Conservation (phyloP, 2,797 vertebrate genomes). For the Cottoperca gobio region DNA sequence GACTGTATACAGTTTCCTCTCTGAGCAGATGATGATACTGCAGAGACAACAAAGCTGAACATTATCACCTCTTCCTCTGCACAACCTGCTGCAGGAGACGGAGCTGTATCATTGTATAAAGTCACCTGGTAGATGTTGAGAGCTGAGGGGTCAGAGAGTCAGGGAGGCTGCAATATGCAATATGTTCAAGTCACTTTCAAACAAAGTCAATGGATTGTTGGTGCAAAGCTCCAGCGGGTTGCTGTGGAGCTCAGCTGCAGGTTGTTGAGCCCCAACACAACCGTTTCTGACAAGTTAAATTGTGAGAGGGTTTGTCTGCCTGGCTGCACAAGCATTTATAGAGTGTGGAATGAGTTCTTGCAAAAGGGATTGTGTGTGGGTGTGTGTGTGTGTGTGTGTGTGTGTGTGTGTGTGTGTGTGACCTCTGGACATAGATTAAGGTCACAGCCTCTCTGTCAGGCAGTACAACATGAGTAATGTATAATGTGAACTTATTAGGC, state of each 20-base stretch:
- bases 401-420: constrained; percentile 42
- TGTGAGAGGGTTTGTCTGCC: constrained; percentile 68
- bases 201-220: constrained; percentile 45
- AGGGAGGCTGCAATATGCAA: constrained; percentile 59
- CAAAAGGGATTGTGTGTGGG: constrained; percentile 10
- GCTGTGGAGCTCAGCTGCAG: constrained; percentile 54
- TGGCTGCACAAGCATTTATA: constrained; percentile 64
- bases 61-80: not conserved
- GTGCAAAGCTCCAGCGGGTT: constrained; percentile 52
- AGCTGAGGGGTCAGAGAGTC: constrained; percentile 13
- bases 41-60: constrained; percentile 25
- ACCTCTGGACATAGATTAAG: constrained; percentile 74
- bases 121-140: too few species aligned
- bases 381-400: not conserved
- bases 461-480: constrained; percentile 71
- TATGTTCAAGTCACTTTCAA: constrained; percentile 49
- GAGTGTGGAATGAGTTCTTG: constrained; percentile 67
- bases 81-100: constrained; percentile 3
- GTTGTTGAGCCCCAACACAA: constrained; percentile 66
- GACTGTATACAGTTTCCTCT: not conserved
- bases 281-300: constrained; percentile 71
- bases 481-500: constrained; percentile 65
- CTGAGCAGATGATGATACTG: not conserved
- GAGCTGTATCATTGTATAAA: too few species aligned
- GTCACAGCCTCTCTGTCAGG: constrained; percentile 64